Conservation (phyloP, 2,888 invertebrate species). For the Acanthococcus lagerstroemiae region DNA sequence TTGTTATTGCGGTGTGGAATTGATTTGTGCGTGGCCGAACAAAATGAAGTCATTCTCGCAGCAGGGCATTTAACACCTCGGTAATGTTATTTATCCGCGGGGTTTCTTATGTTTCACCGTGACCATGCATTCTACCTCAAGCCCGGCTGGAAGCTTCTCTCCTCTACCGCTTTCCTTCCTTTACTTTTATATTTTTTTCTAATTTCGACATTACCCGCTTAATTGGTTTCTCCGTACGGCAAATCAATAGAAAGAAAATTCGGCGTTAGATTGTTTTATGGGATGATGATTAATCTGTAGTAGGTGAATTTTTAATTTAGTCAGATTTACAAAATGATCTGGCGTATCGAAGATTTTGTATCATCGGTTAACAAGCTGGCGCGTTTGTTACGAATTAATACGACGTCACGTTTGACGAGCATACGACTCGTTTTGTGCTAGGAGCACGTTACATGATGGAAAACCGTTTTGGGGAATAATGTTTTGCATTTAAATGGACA, state of each 20-base stretch:
- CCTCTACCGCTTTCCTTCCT: conserved; percentile 3
- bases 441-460: too few relatives aligned
- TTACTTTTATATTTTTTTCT: conserved; percentile 12
- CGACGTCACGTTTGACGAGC: too few relatives aligned
- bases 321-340: background rate
- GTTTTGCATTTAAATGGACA: too few relatives aligned
- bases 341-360: too few relatives aligned
- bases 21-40: conserved; percentile 32
- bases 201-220: conserved; percentile 17
- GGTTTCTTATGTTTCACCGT: conserved; percentile 23
- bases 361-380: too few relatives aligned
- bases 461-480: too few relatives aligned
- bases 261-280: background rate
- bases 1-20: conserved; percentile 27
- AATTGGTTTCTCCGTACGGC: conserved; percentile 21
- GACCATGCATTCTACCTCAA: conserved; percentile 25
- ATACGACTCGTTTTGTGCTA: too few relatives aligned
- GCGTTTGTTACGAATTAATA: too few relatives aligned
- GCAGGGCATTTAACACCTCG: conserved; percentile 31
- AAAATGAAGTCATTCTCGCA: conserved; percentile 32
- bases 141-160: conserved; percentile 24
- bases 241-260: background rate
- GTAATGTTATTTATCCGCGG: conserved; percentile 27
- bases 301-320: background rate
- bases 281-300: background rate